A percentile compares a stretch with the other conserved stretches of the same genome.
Evolutionary conservation across 2,797 vertebrate genomes (phyloP).

Genomic region (Hypotaenidia okinawae): DNA sequence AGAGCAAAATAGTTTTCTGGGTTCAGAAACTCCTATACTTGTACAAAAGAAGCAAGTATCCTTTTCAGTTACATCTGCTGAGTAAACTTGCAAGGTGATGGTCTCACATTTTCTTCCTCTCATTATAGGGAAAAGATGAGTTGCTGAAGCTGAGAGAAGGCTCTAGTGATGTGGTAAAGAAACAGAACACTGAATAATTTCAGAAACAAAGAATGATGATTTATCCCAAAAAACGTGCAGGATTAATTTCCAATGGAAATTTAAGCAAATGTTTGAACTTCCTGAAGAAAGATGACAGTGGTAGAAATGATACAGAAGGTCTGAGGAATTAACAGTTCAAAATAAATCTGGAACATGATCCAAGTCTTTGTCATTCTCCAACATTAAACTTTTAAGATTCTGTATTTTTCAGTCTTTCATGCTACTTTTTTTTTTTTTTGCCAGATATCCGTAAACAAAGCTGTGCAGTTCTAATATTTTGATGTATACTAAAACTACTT

Average conservation of each 20-base stretch:
- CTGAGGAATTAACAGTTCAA: neutral
- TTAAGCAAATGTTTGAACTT: neutral
- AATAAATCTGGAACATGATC: neutral
- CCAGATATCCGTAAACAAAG: neutral
- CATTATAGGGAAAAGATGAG: neutral
- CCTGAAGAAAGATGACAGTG: neutral
- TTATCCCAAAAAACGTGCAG: neutral
- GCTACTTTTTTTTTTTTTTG: neutral
- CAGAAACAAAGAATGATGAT: neutral
- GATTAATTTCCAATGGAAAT: neutral
- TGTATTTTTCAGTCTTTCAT: neutral
- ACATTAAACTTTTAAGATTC: neutral
- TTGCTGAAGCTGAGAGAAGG: neutral
- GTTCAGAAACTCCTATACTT: neutral
- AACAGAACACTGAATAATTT: neutral
- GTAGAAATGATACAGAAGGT: neutral
- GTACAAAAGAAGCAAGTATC: fast-evolving
- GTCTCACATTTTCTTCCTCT: neutral
- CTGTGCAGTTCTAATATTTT: neutral
- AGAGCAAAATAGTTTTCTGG: neutral
- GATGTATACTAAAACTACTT: neutral
- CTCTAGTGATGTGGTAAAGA: neutral
- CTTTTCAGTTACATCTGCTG: neutral
- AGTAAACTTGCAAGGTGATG: neutral
- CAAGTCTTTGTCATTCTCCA: neutral